These are phyloP conservation scores for Margarornis squamiger DNA, from an alignment of 2,797 vertebrate species.

Conservation along the genomic window DNA sequence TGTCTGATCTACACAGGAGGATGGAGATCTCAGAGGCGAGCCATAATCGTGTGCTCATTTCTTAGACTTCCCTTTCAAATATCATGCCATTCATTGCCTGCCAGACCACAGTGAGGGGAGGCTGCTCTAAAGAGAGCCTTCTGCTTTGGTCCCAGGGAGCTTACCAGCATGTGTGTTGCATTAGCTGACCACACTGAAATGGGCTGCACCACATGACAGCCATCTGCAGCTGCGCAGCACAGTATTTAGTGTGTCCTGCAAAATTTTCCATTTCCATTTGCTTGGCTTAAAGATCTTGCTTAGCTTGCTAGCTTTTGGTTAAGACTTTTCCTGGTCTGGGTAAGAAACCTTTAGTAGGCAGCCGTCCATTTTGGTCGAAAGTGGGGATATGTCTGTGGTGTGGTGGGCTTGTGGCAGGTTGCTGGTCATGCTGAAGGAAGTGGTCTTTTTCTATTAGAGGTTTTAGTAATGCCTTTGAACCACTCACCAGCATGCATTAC, in stretches of 20 bases:
- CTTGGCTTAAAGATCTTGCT: constrained; percentile 21
- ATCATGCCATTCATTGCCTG: neutral
- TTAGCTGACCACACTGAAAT: constrained; percentile 59
- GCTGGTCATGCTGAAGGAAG: neutral
- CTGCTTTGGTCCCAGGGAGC: neutral
- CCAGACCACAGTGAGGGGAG: constrained; percentile 24
- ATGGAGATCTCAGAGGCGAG: neutral
- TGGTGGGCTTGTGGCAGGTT: neutral
- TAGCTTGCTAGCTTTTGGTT: constrained; percentile 45
- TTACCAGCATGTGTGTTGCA: constrained; percentile 23
- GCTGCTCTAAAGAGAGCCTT: constrained; percentile 22
- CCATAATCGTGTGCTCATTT: neutral
- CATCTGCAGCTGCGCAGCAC: neutral
- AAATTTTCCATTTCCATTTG: neutral
- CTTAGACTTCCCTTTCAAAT: constrained; percentile 27
- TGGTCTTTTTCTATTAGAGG: neutral
- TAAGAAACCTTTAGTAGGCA: neutral
- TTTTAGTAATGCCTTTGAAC: neutral
- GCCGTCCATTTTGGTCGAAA: fast-evolving
- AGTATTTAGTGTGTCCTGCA: neutral
- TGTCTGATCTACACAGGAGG: neutral
- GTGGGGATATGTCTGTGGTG: neutral
- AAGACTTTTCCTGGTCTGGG: neutral
- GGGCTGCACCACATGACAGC: constrained; percentile 27
- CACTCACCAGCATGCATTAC: neutral